Evolutionary conservation across 2,113 vertebrate genomes (phyloP).

Genomic region (Panthera tigris): DNA sequence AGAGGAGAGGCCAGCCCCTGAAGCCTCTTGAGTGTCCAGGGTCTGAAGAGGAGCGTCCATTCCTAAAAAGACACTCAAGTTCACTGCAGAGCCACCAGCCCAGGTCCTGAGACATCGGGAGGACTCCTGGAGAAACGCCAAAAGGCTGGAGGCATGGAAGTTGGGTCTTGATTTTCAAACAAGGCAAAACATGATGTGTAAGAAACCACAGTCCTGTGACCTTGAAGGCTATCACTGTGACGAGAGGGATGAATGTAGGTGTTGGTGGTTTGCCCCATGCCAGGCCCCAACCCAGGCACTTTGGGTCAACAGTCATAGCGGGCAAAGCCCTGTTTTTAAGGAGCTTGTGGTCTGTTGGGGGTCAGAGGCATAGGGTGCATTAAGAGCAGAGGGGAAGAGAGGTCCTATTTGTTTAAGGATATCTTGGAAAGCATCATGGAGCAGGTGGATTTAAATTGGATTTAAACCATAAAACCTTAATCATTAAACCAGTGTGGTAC

Average conservation of each 20-base stretch:
- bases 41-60: not conserved
- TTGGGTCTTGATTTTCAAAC: not conserved
- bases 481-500: not conserved
- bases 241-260: not conserved
- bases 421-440: not conserved
- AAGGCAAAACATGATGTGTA: not conserved
- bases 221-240: not conserved
- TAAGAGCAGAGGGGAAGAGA: not conserved
- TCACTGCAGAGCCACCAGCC: not conserved
- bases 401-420: not conserved
- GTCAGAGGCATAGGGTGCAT: not conserved
- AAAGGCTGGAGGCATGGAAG: not conserved
- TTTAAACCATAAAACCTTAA: not conserved
- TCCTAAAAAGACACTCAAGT: not conserved
- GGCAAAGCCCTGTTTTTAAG: not conserved
- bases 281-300: not conserved
- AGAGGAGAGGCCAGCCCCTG: not conserved
- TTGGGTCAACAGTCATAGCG: not conserved
- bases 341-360: not conserved
- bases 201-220: not conserved
- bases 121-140: not conserved
- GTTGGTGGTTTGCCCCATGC: not conserved
- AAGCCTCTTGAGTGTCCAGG: not conserved
- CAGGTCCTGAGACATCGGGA: not conserved
- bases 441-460: not conserved